These are phyloP conservation scores for Stegophylla sp. DNA, from an alignment of 2,888 invertebrate species.

Conservation along the genomic window DNA sequence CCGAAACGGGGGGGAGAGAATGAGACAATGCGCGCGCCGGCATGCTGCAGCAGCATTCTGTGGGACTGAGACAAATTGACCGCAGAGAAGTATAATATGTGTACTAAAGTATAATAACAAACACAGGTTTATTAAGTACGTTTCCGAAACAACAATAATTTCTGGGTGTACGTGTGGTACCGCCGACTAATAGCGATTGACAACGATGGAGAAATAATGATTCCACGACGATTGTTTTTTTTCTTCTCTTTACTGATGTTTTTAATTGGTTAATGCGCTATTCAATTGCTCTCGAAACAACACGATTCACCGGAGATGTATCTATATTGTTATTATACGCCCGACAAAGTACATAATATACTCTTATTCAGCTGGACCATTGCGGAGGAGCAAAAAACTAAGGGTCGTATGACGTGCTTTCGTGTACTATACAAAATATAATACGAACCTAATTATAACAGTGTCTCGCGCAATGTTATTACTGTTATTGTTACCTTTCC, in stretches of 20 bases:
- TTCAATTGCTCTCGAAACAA: conserved; percentile 6
- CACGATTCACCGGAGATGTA: neutral
- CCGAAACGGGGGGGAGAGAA: neutral
- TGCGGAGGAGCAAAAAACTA: no score
- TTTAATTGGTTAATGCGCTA: conserved; percentile 15
- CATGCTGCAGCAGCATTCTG: conserved; percentile 4
- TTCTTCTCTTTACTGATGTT: neutral
- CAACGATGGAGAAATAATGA: neutral
- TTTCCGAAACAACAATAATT: conserved; percentile 28
- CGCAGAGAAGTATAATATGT: neutral
- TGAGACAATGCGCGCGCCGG: conserved; percentile 35
- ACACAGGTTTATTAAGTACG: neutral
- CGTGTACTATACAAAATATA: no score
- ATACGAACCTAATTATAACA: no score
- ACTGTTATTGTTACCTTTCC: neutral
- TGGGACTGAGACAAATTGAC: conserved; percentile 35
- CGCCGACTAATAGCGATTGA: conserved; percentile 11
- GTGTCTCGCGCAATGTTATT: neutral
- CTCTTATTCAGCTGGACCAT: neutral
- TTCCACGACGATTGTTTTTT: neutral
- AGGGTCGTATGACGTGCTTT: no score
- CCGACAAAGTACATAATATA: neutral
- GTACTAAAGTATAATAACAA: neutral
- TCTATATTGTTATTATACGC: neutral
- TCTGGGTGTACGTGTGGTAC: neutral